Base-by-base conservation (phyloP, 2,797 vertebrate species). In the Fratercula arctica region DNA sequence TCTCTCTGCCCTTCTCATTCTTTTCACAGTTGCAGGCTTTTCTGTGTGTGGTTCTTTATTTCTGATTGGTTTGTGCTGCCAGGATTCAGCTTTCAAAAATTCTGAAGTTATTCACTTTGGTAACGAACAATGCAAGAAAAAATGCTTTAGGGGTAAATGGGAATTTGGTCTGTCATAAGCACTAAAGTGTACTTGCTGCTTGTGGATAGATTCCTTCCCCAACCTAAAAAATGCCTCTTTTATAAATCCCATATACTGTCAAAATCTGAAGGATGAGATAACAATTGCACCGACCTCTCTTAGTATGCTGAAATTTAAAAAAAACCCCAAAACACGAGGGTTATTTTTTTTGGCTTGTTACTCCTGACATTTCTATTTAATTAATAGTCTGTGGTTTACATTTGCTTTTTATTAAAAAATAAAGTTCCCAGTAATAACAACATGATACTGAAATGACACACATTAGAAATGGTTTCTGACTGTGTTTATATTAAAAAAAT, bases 381-480 rank as follows among this genome's bases (percentile, higher is more conserved):
- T 94, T 80, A 72, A 43, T 85, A 85, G 56, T 45, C 73, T 60
- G 53, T 70, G 43, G 19, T 60, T 92, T 87, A 37, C 43, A 16
- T 90, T 84, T 81, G 66, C 23, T 82, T 94, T 96, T 83, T 92
- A 59, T 92, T 95, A 77, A 87, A 87, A 94, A 73, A 50, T 31
- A 11, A 74, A 83, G 17, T 83, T 89, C 39, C 29, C 16, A 23
- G 31, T 88, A 85, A 82, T 67, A 87, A 43, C 24, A 84, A 31
- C 57, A 41, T 0, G 2, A 77, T 57, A 67, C 23, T 53, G 35
- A 72, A 91, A 56, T 69, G 35, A 17, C 79, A 88, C 25, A 16
- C 54, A 79, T 87, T 82, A 82, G 74, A 93, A 94, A 87, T 54
- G n/a, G 10, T 90, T 93, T 90, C 73, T 90, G 61, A 80, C 69